Conservation (phyloP, 2,113 vertebrate genomes). For the Phrynosoma platyrhinos region DNA sequence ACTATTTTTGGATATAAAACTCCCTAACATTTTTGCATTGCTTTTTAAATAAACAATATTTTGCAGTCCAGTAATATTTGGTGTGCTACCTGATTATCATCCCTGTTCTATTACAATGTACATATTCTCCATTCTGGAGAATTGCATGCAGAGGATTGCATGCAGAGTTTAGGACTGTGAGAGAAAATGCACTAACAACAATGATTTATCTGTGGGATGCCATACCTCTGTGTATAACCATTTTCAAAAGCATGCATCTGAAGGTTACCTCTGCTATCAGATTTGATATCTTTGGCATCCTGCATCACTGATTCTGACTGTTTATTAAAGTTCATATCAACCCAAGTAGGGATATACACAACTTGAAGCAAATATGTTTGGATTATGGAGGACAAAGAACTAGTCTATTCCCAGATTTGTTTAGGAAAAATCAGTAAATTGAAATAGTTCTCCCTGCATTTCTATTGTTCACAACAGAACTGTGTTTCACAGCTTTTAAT, state of each 20-base stretch:
- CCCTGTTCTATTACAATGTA: background rate
- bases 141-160: background rate
- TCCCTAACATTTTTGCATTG: too few species aligned
- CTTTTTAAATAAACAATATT: too few species aligned
- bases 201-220: background rate
- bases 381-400: slow-evolving; percentile 56
- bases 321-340: slow-evolving; percentile 21
- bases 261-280: slow-evolving; percentile 21
- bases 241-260: slow-evolving; percentile 29
- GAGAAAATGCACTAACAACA: background rate
- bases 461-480: slow-evolving; percentile 14
- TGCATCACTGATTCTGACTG: background rate
- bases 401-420: slow-evolving; percentile 31
- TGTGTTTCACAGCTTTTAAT: slow-evolving; percentile 72
- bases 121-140: background rate
- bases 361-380: slow-evolving; percentile 43
- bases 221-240: slow-evolving; percentile 18
- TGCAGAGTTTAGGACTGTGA: background rate
- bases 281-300: slow-evolving; percentile 43
- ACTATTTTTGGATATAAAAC: too few species aligned
- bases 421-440: slow-evolving; percentile 53
- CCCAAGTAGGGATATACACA: slow-evolving; percentile 34
- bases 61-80: too few species aligned
- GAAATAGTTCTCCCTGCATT: slow-evolving; percentile 39
- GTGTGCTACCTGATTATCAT: background rate